Evolutionary conservation across 2,113 vertebrate species (phyloP).

Genomic region (Hippoglossus stenolepis): DNA sequence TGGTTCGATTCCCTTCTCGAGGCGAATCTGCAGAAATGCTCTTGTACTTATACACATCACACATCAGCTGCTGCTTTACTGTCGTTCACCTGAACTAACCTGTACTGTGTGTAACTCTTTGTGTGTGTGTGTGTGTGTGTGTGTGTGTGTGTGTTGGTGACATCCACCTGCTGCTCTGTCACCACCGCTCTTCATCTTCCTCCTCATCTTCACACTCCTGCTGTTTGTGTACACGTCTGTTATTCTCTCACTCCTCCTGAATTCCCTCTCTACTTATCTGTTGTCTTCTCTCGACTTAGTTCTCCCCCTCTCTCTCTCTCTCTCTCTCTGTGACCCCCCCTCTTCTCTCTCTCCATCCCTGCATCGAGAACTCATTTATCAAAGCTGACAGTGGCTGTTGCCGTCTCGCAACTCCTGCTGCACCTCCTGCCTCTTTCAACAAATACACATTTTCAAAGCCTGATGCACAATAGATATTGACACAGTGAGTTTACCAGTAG

Average conservation of each 20-base stretch:
- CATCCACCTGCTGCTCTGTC: neutral
- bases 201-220: too few relatives aligned
- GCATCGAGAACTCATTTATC: slow-evolving; percentile 47
- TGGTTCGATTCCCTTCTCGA: neutral
- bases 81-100: slow-evolving; percentile 6
- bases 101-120: neutral
- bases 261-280: neutral
- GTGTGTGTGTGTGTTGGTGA: too few relatives aligned
- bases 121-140: neutral
- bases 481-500: too few relatives aligned
- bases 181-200: too few relatives aligned
- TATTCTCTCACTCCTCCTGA: neutral
- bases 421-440: slow-evolving; percentile 13
- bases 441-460: slow-evolving; percentile 31
- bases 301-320: neutral
- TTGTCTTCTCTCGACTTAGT: too few relatives aligned
- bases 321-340: neutral
- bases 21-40: too few relatives aligned
- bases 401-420: slow-evolving; percentile 11
- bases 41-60: too few relatives aligned
- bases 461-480: neutral
- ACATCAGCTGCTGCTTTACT: neutral
- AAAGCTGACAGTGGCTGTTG: slow-evolving; percentile 27
- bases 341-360: neutral
- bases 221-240: neutral